Evolutionary conservation across 2,797 vertebrate genomes (phyloP), one percentile per base, ranked within the genome.

Genomic region (Rousettus madagascariensis): DNA sequence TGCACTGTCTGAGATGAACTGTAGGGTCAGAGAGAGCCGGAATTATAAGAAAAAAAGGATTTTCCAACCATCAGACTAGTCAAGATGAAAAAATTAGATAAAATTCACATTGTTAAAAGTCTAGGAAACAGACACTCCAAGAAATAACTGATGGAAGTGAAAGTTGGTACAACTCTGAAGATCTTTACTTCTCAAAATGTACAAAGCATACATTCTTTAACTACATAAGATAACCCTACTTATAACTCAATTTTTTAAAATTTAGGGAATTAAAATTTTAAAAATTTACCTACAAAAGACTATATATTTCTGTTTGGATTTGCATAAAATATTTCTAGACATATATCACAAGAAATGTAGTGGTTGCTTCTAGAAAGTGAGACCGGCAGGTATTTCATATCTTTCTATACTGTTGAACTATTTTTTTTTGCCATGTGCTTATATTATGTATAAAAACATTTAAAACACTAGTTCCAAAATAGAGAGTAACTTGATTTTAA

Each of bases 401-500:
- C 30, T 22, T 71, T 74, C 17, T 43, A n/a, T 24, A 53, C 49
- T 51, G 33, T 15, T 95, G 49, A 95, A 53, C 16, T 13, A 46
- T 46, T 59, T 59, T 68, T 82, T 49, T 80, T 77, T 5, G 53
- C n/a, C 3, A 33, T 0, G 3, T 84, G 38, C 6, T 69, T 90
- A 26, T 36, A 85, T 59, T 41, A 69, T 69, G 93, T 86, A 41
- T 72, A 61, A 5, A 41, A 55, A 46, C 83, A 7, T 85, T 24
- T 82, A 57, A 75, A 63, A 71, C 6, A 51, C 26, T 61, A 26
- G 33, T 91, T 94, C 94, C 41, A 93, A 97, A 94, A 91, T 10
- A 51, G 86, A 88, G 8, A 69, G 3, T 12, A 91, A 91, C 15
- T n/a, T 91, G 63, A 80, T 89, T 95, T 77, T 85, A 65, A 66